Conservation (phyloP, 2,888 invertebrate genomes). For the Amorpha juglandis region DNA sequence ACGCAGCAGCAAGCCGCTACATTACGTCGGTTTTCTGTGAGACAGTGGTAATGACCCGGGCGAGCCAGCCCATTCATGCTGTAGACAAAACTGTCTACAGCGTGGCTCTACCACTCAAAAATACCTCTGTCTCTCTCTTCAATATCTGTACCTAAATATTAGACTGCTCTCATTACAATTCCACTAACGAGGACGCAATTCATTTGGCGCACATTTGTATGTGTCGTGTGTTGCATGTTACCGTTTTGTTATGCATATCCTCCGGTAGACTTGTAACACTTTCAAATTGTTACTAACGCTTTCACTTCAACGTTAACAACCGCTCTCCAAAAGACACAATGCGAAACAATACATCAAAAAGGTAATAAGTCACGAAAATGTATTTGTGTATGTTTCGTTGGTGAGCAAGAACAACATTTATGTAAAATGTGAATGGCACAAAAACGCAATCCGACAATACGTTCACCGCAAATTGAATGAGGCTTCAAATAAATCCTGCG, state of each 20-base stretch:
- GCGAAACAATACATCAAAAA: not conserved
- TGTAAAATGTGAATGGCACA: slow-evolving; percentile 60
- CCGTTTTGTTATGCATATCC: slow-evolving; percentile 64
- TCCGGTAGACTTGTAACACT: slow-evolving; percentile 65
- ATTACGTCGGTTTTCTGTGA: no score
- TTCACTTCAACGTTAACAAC: slow-evolving; percentile 51
- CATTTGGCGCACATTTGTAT: slow-evolving; percentile 63
- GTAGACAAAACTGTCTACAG: no score
- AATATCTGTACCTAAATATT: slow-evolving; percentile 32
- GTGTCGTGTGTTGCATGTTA: slow-evolving; percentile 60
- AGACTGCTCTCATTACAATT: slow-evolving; percentile 64
- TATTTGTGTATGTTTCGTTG: slow-evolving; percentile 41
- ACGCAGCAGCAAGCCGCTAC: no score
- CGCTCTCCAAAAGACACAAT: slow-evolving; percentile 50
- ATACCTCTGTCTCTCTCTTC: no score
- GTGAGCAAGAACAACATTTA: slow-evolving; percentile 50
- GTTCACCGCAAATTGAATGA: slow-evolving; percentile 81
- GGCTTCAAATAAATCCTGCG: slow-evolving; percentile 79
- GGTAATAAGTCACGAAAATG: slow-evolving; percentile 36
- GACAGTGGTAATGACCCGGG: no score
- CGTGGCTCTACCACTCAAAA: no score
- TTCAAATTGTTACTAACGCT: slow-evolving; percentile 42
- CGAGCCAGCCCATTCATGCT: no score
- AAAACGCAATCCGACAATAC: slow-evolving; percentile 77
- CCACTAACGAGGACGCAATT: slow-evolving; percentile 57